Percentiles rank a stretch among this genome's conserved stretches.
phyloP scores from a whole-genome alignment of 1,140 invertebrate species.

The Papilio glaucus region DNA sequence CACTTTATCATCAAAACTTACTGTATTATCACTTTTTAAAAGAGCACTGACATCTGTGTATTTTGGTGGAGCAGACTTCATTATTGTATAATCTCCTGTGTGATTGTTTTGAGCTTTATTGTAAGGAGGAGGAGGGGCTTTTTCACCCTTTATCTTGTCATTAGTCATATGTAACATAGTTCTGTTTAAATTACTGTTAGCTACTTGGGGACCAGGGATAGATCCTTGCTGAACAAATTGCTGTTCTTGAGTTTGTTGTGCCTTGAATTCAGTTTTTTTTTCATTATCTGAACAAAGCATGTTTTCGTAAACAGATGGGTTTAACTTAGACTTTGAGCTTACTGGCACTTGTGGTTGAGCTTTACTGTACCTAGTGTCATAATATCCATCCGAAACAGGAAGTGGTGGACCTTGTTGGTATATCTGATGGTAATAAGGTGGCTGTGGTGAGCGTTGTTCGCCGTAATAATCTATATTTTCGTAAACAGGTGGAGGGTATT shows the following conservation, averaged over 20 bases:
- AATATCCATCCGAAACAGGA: slow-evolving; percentile 82
- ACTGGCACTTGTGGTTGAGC: slow-evolving; percentile 89
- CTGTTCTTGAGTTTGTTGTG: slow-evolving; percentile 62
- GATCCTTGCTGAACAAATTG: slow-evolving; percentile 73
- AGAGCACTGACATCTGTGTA: slow-evolving; percentile 76
- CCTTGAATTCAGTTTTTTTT: slow-evolving; percentile 72
- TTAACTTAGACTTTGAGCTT: slow-evolving; percentile 80
- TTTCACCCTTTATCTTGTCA: slow-evolving; percentile 70
- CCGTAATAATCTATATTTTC: slow-evolving; percentile 92
- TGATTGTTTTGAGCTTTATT: slow-evolving; percentile 60
- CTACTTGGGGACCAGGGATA: slow-evolving; percentile 75
- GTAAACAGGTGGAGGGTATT: slow-evolving; percentile 87
- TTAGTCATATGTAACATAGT: slow-evolving; percentile 57
- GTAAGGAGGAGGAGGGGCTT: slow-evolving; percentile 68
- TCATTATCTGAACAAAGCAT: slow-evolving; percentile 76
- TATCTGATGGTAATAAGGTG: slow-evolving; percentile 86
- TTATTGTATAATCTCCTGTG: slow-evolving; percentile 73
- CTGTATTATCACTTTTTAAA: slow-evolving; percentile 70
- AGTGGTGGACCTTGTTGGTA: slow-evolving; percentile 72
- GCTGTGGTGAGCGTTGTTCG: slow-evolving; percentile 78
- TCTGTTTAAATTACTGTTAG: slow-evolving; percentile 63
- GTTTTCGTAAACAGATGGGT: slow-evolving; percentile 73
- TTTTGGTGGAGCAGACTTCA: slow-evolving; percentile 77
- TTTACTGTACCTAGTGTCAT: slow-evolving; percentile 85
- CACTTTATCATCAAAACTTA: slow-evolving; percentile 77